These are phyloP conservation scores for Sanderia malayensis DNA, from an alignment of 30 jellyfish, hydroid and myxozoan genomes.

Conservation along the genomic window DNA sequence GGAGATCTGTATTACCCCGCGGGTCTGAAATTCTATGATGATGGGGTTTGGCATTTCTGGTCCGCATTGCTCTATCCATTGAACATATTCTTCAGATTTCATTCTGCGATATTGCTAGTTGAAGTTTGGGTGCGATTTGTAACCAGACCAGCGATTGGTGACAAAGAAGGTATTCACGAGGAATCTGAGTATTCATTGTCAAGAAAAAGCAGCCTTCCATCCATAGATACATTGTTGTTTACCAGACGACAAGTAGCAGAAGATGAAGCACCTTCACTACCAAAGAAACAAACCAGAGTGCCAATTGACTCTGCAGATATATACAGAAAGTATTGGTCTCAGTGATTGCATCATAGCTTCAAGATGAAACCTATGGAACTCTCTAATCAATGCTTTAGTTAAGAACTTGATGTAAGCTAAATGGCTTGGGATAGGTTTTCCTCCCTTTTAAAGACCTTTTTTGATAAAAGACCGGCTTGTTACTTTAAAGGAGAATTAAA, in stretches of 20 bases:
- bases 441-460: too few species aligned
- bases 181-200: background rate
- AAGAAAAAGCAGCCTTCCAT: conserved; percentile 33
- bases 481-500: too few species aligned
- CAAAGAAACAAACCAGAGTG: background rate
- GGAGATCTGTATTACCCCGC: conserved; percentile 25
- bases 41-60: conserved; percentile 19
- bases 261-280: background rate
- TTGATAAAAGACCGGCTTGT: too few species aligned
- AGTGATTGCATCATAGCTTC: background rate
- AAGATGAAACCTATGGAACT: too few species aligned
- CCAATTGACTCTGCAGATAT: background rate
- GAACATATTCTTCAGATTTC: conserved; percentile 45
- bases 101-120: conserved; percentile 33
- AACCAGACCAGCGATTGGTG: background rate
- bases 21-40: conserved; percentile 3
- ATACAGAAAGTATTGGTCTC: conserved; percentile 4
- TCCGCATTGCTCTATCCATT: conserved; percentile 33
- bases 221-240: conserved; percentile 3
- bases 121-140: conserved; percentile 32
- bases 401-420: too few species aligned
- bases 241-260: background rate
- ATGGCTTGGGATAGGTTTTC: too few species aligned
- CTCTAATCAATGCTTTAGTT: too few species aligned
- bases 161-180: too few species aligned